Conservation (phyloP, 2,888 invertebrate genomes). For the Ichneumon xanthorius region DNA sequence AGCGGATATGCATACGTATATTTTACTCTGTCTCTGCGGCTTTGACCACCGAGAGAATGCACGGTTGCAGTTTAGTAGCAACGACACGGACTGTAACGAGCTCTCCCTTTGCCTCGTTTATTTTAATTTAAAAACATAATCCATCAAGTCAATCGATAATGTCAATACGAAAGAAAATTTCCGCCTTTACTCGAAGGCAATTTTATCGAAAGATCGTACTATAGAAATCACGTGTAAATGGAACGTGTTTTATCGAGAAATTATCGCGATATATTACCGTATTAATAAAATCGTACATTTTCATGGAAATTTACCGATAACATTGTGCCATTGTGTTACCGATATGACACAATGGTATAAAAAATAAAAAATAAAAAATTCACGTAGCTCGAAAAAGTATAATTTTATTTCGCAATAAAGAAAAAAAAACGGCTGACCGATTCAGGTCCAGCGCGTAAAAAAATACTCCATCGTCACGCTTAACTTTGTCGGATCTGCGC, state of each 20-base stretch:
- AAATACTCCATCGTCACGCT: too few species aligned
- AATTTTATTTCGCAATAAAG: not conserved
- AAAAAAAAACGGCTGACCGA: not conserved
- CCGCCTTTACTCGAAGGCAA: not conserved
- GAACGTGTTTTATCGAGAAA: not conserved
- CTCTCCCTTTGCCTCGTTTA: conserved; percentile 15
- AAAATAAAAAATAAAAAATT: not conserved
- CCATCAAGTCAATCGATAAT: not conserved
- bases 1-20: conserved; percentile 29
- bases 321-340: too few species aligned
- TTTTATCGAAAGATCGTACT: not conserved
- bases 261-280: not conserved
- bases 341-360: not conserved
- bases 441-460: too few species aligned
- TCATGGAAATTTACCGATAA: too few species aligned
- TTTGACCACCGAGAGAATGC: not conserved
- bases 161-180: not conserved
- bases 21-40: conserved; percentile 12
- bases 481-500: too few species aligned
- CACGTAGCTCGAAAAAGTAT: too few species aligned
- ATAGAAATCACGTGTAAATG: not conserved
- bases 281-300: too few species aligned
- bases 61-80: not conserved
- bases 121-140: conserved; percentile 24
- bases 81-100: conserved; percentile 19